Evolutionary conservation across 35 echinoderm and acorn worm genomes (phyloP), one percentile per base, ranked within the genome.

Genomic region (Apostichopus californicus): DNA sequence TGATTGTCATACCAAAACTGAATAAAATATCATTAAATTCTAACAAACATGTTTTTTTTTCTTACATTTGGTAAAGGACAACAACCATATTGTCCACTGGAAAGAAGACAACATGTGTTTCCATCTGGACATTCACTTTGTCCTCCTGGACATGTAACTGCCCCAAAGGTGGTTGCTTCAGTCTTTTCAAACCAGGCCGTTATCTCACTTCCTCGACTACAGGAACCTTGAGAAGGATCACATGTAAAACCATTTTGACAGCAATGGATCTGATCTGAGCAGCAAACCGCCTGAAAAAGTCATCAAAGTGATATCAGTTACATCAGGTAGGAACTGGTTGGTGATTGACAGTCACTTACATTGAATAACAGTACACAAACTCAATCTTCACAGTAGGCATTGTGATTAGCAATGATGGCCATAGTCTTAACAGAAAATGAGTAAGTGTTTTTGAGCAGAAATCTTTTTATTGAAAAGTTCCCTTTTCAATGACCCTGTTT

Each of bases 181-280:
- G 70, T 91, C 89, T 94, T 92, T 54, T 92, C 93, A 56, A 92
- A 94, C 91, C 93, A 94, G 5, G 84, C 15, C 10, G 84, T 83
- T 9, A 54, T 21, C 15, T 87, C 28, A 94, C 90, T 79, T 84
- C 93, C 93, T 90, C 73, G 22, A 15, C 8, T 77, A 87, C 95
- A 96, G 8, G 95, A 91, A 22, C 93, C 93, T 58, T 5, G 12
- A 8, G 90, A 84, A 23, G 86, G 55, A 94, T 96, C 80, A 80
- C 95, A 96, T 6, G 77, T 94, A 73, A 94, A 96, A 10, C 93
- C 95, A 90, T 77, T 53, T 23, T 93, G 95, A 93, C 95, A 96
- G 71, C 95, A 96, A 52, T 96, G 90, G 15, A 86, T 9, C 7
- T 78, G 65, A 72, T 96, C 95, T 21, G 78, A 68, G 82, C 95